These are phyloP conservation scores for Xiphydria camelus DNA, from an alignment of 2,888 invertebrate species.

Conservation along the genomic window DNA sequence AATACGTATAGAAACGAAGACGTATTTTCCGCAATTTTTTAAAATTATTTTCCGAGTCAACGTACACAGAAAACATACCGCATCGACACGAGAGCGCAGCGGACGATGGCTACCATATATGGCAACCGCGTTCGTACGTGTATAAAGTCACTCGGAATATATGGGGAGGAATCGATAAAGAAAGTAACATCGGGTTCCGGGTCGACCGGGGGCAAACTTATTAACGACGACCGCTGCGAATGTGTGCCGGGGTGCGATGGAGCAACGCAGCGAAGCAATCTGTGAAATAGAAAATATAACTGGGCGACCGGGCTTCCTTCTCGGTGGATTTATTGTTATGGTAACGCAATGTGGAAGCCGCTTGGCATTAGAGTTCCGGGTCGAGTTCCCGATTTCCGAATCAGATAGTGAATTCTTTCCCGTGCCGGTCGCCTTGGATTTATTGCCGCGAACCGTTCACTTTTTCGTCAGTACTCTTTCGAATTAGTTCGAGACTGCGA, in stretches of 20 bases:
- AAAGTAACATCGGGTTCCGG: neutral
- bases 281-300: slow-evolving; percentile 34
- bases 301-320: slow-evolving; percentile 25
- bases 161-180: neutral
- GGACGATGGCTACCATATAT: too few relatives aligned
- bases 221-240: slow-evolving; percentile 8
- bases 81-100: too few relatives aligned
- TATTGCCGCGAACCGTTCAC: slow-evolving; percentile 17
- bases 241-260: slow-evolving; percentile 13
- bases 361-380: slow-evolving; percentile 41
- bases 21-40: too few relatives aligned
- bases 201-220: slow-evolving; percentile 3
- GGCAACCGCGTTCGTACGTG: too few relatives aligned
- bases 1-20: too few relatives aligned
- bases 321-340: slow-evolving; percentile 43
- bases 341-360: slow-evolving; percentile 44
- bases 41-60: too few relatives aligned
- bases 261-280: slow-evolving; percentile 32
- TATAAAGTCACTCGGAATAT: too few relatives aligned
- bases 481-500: neutral
- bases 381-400: slow-evolving; percentile 43
- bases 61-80: too few relatives aligned
- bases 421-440: slow-evolving; percentile 21
- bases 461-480: neutral
- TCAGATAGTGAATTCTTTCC: slow-evolving; percentile 41